These are phyloP conservation scores for Zosterops borbonicus DNA, from an alignment of 2,113 vertebrate species.

Conservation along the genomic window DNA sequence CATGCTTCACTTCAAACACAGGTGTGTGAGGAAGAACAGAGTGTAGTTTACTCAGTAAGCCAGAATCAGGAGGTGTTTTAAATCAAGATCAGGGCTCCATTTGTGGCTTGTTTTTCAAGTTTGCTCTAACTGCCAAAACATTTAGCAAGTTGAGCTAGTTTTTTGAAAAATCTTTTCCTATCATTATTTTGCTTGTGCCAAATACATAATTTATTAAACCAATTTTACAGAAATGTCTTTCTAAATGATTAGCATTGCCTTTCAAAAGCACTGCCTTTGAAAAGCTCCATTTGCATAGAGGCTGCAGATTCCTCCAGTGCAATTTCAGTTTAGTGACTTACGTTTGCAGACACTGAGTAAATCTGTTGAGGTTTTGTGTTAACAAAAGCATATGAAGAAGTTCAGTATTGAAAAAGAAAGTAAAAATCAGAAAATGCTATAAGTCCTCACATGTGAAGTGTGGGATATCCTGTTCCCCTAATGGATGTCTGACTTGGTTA, in stretches of 20 bases:
- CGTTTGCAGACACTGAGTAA: not conserved
- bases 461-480: not conserved
- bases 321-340: not conserved
- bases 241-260: not conserved
- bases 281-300: not conserved
- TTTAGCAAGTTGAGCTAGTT: not conserved
- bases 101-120: slow-evolving; percentile 19
- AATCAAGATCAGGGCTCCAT: not conserved
- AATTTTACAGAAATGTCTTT: not conserved
- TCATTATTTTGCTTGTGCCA: not conserved
- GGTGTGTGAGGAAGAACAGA: not conserved
- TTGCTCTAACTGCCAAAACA: not conserved
- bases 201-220: not conserved
- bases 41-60: not conserved
- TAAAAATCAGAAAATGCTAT: fast-evolving
- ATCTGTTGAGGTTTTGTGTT: not conserved
- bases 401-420: not conserved
- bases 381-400: not conserved
- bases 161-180: slow-evolving; percentile 22
- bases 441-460: not conserved
- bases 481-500: not conserved
- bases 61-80: not conserved
- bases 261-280: not conserved
- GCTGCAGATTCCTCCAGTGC: not conserved
- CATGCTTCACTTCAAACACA: not conserved